A percentile compares a stretch with the other conserved stretches of the same genome.
Evolutionary conservation across 1,140 invertebrate genomes (phyloP).

Genomic region (Ceratitis capitata): DNA sequence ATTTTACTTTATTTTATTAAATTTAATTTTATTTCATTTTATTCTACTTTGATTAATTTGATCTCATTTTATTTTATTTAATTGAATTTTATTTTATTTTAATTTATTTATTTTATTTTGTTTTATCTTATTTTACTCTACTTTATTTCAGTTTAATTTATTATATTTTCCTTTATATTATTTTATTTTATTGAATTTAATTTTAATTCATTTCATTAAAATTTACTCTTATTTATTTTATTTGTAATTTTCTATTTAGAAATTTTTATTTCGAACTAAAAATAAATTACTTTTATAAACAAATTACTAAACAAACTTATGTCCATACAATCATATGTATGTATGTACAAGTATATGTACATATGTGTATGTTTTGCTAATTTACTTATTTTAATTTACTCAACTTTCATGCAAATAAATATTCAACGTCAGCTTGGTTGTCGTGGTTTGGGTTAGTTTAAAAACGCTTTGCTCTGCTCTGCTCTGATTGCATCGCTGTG

Average conservation of each 20-base stretch:
- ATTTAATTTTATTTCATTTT: background rate
- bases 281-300: background rate
- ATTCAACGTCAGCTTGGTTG: background rate
- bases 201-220: background rate
- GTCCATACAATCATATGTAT: no score
- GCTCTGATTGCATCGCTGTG: constrained; percentile 23
- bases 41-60: background rate
- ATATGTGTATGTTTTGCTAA: background rate
- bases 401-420: background rate
- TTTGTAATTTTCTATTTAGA: background rate
- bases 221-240: background rate
- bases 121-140: no score
- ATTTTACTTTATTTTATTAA: background rate
- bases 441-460: background rate
- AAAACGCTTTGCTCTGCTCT: no score
- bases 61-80: no score
- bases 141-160: no score
- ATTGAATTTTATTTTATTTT: no score
- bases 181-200: background rate
- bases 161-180: background rate
- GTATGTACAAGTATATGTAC: background rate
- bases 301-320: constrained; percentile 23
- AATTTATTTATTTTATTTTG: no score
- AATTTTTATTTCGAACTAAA: no score
- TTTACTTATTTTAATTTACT: constrained; percentile 7